phyloP scores from a whole-genome alignment of 2,888 invertebrate genomes.

The Ditylenchus weischeri region DNA sequence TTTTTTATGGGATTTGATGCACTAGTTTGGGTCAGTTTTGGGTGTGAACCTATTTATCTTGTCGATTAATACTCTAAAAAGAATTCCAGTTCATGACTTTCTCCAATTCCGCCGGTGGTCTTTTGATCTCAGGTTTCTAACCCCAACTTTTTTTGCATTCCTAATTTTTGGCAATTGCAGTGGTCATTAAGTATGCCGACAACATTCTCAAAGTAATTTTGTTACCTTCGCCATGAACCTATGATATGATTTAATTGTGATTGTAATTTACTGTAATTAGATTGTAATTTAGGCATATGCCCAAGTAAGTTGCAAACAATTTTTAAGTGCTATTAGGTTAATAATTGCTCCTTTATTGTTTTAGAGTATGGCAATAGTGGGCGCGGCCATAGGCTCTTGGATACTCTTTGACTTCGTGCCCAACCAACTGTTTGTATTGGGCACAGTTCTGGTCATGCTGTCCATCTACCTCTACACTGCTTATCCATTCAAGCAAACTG shows the following conservation, averaged over 20 bases:
- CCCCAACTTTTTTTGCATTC: too few species aligned
- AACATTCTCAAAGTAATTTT: slow-evolving; percentile 76
- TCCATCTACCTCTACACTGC: slow-evolving; percentile 83
- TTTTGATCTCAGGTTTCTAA: slow-evolving; percentile 66
- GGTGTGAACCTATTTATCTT: too few species aligned
- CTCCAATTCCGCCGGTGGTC: slow-evolving; percentile 54
- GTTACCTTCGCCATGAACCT: too few species aligned
- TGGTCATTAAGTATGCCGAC: slow-evolving; percentile 98
- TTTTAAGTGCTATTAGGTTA: background rate
- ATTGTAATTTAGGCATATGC: slow-evolving; percentile 24
- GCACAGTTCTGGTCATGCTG: slow-evolving; percentile 58
- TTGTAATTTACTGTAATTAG: too few species aligned
- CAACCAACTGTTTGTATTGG: slow-evolving; percentile 73
- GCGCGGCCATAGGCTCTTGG: slow-evolving; percentile 88
- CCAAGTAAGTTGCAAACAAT: slow-evolving; percentile 12
- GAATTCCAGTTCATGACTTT: slow-evolving; percentile 37
- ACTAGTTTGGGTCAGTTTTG: slow-evolving; percentile 41
- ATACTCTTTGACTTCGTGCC: slow-evolving; percentile 85
- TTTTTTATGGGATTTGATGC: slow-evolving; percentile 54
- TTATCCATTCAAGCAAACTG: slow-evolving; percentile 37
- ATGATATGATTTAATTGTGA: too few species aligned
- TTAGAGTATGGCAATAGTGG: slow-evolving; percentile 84
- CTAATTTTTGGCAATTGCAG: slow-evolving; percentile 49
- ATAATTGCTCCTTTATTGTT: background rate
- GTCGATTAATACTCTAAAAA: background rate